Percentiles rank a stretch among this genome's conserved stretches.
phyloP scores from a whole-genome alignment of 23 tunicate genomes.

The Oikopleura dioica region DNA sequence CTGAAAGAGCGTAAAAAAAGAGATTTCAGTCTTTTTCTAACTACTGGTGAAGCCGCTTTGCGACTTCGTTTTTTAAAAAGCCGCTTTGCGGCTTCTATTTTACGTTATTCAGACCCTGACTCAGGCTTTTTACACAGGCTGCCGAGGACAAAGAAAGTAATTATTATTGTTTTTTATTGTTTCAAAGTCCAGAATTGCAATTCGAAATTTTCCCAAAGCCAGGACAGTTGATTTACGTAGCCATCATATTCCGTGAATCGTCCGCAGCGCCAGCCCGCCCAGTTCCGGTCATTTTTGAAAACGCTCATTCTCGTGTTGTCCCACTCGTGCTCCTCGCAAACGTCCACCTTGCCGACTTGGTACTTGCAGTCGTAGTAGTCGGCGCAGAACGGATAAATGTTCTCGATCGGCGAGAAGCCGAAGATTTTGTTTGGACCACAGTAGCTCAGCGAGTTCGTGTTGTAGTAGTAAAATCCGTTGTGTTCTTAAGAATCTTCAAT shows the following conservation, averaged over 20 bases:
- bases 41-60: no score
- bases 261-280: background rate
- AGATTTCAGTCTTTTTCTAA: no score
- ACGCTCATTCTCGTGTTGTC: background rate
- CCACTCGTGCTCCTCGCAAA: background rate
- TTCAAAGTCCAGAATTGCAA: background rate
- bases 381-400: background rate
- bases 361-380: slow-evolving; percentile 10
- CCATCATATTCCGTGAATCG: background rate
- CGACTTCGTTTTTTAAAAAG: no score
- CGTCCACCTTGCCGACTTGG: background rate
- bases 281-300: background rate
- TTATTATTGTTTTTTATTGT: no score
- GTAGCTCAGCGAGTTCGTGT: background rate
- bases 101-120: no score
- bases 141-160: no score
- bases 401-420: background rate
- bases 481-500: no score
- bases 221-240: background rate
- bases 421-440: slow-evolving; percentile 4
- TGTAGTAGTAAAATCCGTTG: background rate
- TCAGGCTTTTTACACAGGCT: no score
- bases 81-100: no score
- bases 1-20: no score
- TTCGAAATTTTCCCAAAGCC: background rate